Evolutionary conservation across 1,140 invertebrate genomes (phyloP).

Genomic region (Euura lappo): DNA sequence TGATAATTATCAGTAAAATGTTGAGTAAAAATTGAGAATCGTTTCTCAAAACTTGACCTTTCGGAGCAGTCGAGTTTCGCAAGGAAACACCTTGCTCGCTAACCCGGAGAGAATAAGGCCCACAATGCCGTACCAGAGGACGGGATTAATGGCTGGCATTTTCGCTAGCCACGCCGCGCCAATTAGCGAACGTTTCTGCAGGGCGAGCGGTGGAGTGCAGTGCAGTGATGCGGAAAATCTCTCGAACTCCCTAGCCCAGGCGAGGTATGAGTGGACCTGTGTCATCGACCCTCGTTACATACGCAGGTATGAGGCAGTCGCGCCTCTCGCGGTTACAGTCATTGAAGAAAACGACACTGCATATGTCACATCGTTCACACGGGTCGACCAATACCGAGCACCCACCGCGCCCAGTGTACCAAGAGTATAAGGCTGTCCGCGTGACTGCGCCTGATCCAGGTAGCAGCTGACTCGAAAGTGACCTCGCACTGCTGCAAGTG

Average conservation of each 20-base stretch:
- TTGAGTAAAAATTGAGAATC: not conserved
- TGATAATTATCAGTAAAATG: too few species aligned
- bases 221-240: not conserved
- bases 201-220: not conserved
- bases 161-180: not conserved
- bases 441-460: constrained; percentile 15
- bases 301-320: not conserved
- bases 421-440: constrained; percentile 26
- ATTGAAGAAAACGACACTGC: constrained; percentile 60
- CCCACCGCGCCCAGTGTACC: constrained; percentile 45
- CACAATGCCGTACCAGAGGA: not conserved
- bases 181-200: not conserved
- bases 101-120: not conserved
- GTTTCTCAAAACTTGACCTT: not conserved
- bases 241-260: not conserved
- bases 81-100: not conserved
- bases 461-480: constrained; percentile 16
- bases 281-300: constrained; percentile 6
- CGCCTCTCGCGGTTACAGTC: constrained; percentile 21
- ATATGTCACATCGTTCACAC: constrained; percentile 63
- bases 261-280: not conserved
- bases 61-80: not conserved
- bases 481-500: constrained; percentile 23
- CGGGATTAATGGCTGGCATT: constrained; percentile 8
- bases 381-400: constrained; percentile 45